These are phyloP conservation scores for Cheiracanthium punctorium DNA, from an alignment of 2,888 invertebrate species.

Conservation along the genomic window DNA sequence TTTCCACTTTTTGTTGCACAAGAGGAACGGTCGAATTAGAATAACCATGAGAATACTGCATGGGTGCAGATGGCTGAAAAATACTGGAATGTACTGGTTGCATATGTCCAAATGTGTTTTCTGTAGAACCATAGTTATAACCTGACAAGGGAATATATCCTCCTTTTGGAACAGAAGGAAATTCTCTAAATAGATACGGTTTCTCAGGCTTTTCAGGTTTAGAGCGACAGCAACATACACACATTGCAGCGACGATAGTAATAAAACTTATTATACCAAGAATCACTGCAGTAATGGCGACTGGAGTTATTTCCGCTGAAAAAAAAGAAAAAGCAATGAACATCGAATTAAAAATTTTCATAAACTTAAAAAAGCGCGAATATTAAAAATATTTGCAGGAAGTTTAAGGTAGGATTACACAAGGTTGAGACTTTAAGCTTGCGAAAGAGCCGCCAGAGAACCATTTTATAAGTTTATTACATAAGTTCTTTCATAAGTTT, in stretches of 20 bases:
- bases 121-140: constrained; percentile 24
- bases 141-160: constrained; percentile 46
- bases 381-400: too few relatives aligned
- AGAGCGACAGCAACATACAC: constrained; percentile 44
- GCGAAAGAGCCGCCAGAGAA: too few relatives aligned
- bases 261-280: constrained; percentile 41
- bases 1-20: constrained; percentile 44
- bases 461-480: too few relatives aligned
- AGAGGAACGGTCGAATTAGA: constrained; percentile 17
- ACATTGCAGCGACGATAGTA: constrained; percentile 32
- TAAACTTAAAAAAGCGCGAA: too few relatives aligned
- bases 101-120: background rate
- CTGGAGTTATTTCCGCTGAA: constrained; percentile 36
- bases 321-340: background rate
- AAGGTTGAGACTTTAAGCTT: too few relatives aligned
- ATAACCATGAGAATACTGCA: background rate
- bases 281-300: constrained; percentile 32
- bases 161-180: constrained; percentile 28
- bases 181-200: constrained; percentile 15
- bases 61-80: constrained; percentile 13
- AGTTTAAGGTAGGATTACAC: too few relatives aligned
- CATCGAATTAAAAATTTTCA: too few relatives aligned
- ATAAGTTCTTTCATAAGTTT: too few relatives aligned
- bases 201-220: constrained; percentile 17
- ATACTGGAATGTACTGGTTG: constrained; percentile 33